A percentile compares a stretch with the other conserved stretches of the same genome.
These are phyloP conservation scores for Xenops minutus DNA, from an alignment of 2,797 vertebrate genomes.

Conservation along the genomic window DNA sequence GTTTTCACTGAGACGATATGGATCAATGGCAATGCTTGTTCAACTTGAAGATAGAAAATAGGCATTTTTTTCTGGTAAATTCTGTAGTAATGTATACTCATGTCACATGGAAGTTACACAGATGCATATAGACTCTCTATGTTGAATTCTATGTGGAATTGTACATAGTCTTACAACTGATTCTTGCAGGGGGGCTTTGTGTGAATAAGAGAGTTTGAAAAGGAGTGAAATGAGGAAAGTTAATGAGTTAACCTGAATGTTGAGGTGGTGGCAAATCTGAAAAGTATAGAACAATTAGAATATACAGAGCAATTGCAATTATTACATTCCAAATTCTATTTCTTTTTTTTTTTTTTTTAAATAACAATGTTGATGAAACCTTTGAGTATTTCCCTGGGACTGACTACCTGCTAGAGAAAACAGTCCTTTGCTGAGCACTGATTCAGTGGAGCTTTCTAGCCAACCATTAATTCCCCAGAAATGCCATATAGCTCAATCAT, in stretches of 20 bases:
- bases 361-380: not conserved
- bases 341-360: not conserved
- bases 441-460: not conserved
- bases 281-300: not conserved
- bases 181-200: not conserved
- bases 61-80: not conserved
- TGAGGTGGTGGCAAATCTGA: not conserved
- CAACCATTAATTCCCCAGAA: not conserved
- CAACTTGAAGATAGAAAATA: not conserved
- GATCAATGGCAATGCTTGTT: not conserved
- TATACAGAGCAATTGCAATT: not conserved
- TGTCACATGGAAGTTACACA: not conserved
- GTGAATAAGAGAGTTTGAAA: not conserved
- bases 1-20: not conserved
- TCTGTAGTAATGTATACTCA: not conserved
- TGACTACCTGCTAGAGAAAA: not conserved
- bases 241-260: not conserved
- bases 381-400: not conserved
- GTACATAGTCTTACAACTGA: not conserved
- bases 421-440: not conserved
- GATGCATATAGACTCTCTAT: not conserved
- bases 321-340: not conserved
- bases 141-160: not conserved
- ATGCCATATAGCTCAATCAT: not conserved
- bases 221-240: not conserved